Evolutionary conservation across 2,113 vertebrate species (phyloP), one percentile per base, ranked within the genome.

Genomic region (Heterochromis multidens): DNA sequence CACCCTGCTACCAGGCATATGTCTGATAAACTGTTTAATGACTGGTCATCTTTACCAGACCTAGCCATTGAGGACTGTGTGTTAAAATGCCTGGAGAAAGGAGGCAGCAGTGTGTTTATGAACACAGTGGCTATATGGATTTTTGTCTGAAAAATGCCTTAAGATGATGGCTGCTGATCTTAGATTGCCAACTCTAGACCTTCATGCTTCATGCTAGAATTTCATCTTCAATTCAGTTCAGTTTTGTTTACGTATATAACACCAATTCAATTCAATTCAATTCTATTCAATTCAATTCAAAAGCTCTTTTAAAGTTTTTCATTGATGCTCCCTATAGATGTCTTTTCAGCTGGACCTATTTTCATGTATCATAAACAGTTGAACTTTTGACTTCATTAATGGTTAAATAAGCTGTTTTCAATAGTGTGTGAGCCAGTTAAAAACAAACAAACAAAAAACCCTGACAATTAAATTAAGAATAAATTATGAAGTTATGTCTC

Each of bases 11-110:
- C 89, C 88, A 91, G 87, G 82, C 80, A 58, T 81, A 80, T 78
- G 83, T 84, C 93, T 91, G 87, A 90, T 89, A 87, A 89, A 88
- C 67, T 84, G 72, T 87, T 87, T 89, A 79, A 90, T 94, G 91
- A 89, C 88, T 92, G 91, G 88, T 93, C 90, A 90, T 92, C 81
- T 93, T 91, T 87, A 89, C 90, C 84, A 85, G 89, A 85, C 82
- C 83, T 43, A 82, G 82, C 81, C 17, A 83, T 83, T 85, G 81
- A 90, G 86, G 83, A 76, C 37, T 80, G 60, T 80, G 82, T 85
- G 82, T 83, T 88, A 74, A 88, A 93, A 88, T 85, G 84, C 91
- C 84, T 80, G 87, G 61, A 89, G 89, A 90, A 81, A 88, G 59
- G 76, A 85, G 67, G 87, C 81, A 82, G 89, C 46, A 27, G 74